Base-by-base conservation (phyloP, 2,888 invertebrate genomes). In the Drosophila mettleri region DNA sequence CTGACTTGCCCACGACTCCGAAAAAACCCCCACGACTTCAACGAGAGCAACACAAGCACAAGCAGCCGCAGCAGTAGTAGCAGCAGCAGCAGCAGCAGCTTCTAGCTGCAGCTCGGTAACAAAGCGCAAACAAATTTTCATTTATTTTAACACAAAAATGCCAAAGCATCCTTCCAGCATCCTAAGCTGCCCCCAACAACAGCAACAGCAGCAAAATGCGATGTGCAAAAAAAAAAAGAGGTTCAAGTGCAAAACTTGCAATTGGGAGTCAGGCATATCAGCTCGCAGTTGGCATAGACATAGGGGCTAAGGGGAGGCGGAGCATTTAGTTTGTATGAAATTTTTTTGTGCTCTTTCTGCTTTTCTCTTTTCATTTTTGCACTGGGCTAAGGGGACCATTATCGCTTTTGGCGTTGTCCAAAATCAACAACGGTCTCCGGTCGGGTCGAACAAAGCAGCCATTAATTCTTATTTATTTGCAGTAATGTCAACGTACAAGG, bases 401-500 rank as follows among this genome's bases (percentile, higher is more conserved):
- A 80, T 86, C 86, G 68, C 81, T 74, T 80, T 70, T 81, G 65
- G 69, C 73, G 76, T 59, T 81, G 87, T 87, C 81, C 63, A 87
- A 86, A 73, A 73, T 69, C 80, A 73, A 78, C 69, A 62, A 61
- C 55, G 54, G 14, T 58, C 57, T 55, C 60, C 53, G 53, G 34
- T 63, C 43, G 18, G 59, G 64, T 61, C 70, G 62, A 77, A 69
- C 86, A 78, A 73, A 75, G 72, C 72, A 77, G 65, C 85, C 90
- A 89, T 90, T 89, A 89, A 89, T 89, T 89, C 88, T 89, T 85
- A 89, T 89, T 89, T 89, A 89, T 84, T 90, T 85, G 67, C 83
- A 92, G 93, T 92, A 71, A 89, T 92, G 84, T 92, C 92, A 83
- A 92, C 92, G 69, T 92, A 93, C 85, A 92, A 92, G 84, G 92